Evolutionary conservation across 2,888 invertebrate genomes (phyloP).

Genomic region (Dryadula phaetusa): DNA sequence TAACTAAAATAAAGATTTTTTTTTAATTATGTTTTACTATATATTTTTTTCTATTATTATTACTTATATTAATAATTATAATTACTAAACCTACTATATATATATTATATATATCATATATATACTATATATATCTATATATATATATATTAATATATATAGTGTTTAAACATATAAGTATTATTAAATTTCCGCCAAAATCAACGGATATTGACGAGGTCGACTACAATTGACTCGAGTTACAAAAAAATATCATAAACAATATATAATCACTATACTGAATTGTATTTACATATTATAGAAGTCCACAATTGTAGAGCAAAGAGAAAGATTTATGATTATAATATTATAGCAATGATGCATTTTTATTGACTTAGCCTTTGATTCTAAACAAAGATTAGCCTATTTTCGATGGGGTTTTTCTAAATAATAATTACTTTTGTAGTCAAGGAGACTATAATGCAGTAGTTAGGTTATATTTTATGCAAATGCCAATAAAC

Average conservation of each 20-base stretch:
- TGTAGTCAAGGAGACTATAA: constrained; percentile 1
- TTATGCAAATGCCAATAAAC: too few relatives aligned
- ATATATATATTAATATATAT: not conserved
- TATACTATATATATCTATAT: too few relatives aligned
- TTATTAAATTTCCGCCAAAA: constrained; percentile 63
- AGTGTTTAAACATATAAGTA: constrained; percentile 2
- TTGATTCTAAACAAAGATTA: constrained; percentile 16
- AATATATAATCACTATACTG: not conserved
- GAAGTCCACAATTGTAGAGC: constrained; percentile 17
- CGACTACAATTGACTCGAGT: constrained; percentile 50
- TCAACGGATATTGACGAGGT: constrained; percentile 70
- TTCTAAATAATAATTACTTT: constrained; percentile 17
- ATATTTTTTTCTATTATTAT: too few relatives aligned
- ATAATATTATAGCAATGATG: constrained; percentile 21
- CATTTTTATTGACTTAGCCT: constrained; percentile 25
- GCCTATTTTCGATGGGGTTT: constrained; percentile 24
- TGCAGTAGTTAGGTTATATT: not conserved
- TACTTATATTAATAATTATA: too few relatives aligned
- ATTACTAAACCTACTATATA: too few relatives aligned
- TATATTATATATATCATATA: too few relatives aligned
- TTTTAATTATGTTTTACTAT: too few relatives aligned
- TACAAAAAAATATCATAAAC: not conserved
- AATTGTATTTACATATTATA: not conserved
- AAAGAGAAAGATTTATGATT: not conserved
- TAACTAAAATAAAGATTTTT: too few relatives aligned